Evolutionary conservation across 2,113 vertebrate genomes (phyloP).

Genomic region (Oplegnathus fasciatus): DNA sequence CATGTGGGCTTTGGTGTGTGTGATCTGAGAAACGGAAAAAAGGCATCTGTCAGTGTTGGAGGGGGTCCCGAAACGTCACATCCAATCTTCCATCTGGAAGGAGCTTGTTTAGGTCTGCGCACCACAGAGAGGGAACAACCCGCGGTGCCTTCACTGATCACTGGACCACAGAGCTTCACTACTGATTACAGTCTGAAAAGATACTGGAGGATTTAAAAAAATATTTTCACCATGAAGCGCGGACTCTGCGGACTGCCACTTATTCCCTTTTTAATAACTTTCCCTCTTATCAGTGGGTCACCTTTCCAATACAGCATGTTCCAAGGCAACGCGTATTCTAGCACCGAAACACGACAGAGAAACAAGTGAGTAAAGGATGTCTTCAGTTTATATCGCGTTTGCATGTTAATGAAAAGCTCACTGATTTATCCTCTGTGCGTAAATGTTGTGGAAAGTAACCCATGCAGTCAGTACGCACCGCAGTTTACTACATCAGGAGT

Average conservation of each 20-base stretch:
- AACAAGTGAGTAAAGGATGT: constrained; percentile 80
- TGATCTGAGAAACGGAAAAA: constrained; percentile 1
- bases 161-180: constrained; percentile 12
- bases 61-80: constrained; percentile 68
- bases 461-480: background rate
- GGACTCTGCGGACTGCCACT: constrained; percentile 1
- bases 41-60: constrained; percentile 50
- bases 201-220: background rate
- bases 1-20: background rate
- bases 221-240: constrained; percentile 47
- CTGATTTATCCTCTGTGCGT: background rate
- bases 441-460: background rate
- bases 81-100: constrained; percentile 35
- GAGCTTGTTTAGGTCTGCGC: constrained; percentile 16
- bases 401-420: background rate
- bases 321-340: constrained; percentile 73
- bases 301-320: constrained; percentile 80
- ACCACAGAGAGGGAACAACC: constrained; percentile 23
- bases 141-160: constrained; percentile 15
- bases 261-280: constrained; percentile 58
- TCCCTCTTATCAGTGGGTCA: constrained; percentile 68
- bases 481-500: background rate
- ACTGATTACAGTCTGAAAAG: background rate
- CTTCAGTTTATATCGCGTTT: background rate
- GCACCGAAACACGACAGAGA: constrained; percentile 71